These are phyloP conservation scores for Lichenostomus cassidix DNA, from an alignment of 2,113 vertebrate genomes.

Conservation along the genomic window DNA sequence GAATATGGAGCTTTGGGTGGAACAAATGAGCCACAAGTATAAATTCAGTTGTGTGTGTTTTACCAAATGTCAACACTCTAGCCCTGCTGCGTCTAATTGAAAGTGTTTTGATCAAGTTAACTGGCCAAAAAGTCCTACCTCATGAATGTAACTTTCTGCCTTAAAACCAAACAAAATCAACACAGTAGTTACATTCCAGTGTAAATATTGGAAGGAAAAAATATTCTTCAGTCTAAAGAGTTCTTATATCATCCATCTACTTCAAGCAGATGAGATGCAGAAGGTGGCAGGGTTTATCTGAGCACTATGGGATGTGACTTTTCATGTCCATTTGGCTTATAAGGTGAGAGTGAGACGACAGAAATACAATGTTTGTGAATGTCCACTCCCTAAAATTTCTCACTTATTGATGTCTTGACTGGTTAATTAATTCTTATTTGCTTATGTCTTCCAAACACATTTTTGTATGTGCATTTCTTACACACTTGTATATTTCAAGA, in stretches of 20 bases:
- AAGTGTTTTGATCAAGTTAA: neutral
- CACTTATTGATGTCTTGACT: neutral
- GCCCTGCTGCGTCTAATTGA: neutral
- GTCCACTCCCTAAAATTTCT: neutral
- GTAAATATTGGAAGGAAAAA: neutral
- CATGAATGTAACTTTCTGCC: neutral
- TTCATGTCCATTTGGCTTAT: neutral
- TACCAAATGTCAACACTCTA: neutral
- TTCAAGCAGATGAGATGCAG: neutral
- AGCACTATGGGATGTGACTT: neutral
- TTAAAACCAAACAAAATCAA: neutral
- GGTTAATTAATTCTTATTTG: neutral
- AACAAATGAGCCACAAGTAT: neutral
- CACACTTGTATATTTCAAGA: neutral
- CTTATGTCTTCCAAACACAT: neutral
- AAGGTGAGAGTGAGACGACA: neutral
- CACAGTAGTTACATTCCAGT: neutral
- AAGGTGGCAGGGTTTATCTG: neutral
- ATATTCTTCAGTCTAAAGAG: neutral
- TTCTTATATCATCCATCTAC: neutral
- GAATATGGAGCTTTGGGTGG: neutral
- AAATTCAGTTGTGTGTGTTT: neutral
- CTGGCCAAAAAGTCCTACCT: neutral
- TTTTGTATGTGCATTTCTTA: neutral
- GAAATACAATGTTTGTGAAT: neutral